Evolutionary conservation across 37 sponge, comb jelly and placozoan genomes (phyloP), one percentile per base, ranked within the genome.

Genomic region (Geodia barretti): DNA sequence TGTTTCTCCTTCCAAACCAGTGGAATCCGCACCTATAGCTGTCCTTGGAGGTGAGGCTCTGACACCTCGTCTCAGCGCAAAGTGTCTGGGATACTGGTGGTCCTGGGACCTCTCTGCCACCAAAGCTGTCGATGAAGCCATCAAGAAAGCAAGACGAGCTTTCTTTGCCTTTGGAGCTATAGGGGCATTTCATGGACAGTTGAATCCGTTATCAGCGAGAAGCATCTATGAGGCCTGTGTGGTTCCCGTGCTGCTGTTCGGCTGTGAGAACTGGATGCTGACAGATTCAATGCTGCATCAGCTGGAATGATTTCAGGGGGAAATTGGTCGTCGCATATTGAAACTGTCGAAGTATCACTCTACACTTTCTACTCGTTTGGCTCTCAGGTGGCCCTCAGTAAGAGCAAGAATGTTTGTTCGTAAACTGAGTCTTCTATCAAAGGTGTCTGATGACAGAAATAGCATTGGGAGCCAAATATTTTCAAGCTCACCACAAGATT

Each of bases 71-170:
- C 62, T 17, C 1, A 26, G 14, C 29, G 77, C 60, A 1, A 76
- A 76, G 38, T 76, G 77, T 59, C 38, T 76, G 1, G 77, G 77
- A 20, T 30, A 62, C 62, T 76, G 77, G 77, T 76, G 77, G 77
- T 62, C 62, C 1, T 76, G 35, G 62, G 64, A 76, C 14, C 77
- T 76, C 62, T 60, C 77, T 54, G 11, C 77, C 38, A 34, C 39
- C 39, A 70, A 37, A 8, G 71, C 36, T 7, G 71, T 70, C 31
- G 39, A 70, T 4, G 77, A 76, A 59, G 64, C 62, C 38, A 76
- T 76, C 59, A 58, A 29, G 23, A 54, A 76, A 59, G 77, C 62
- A 1, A 76, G 77, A 26, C 54, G 62, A 59, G 54, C 60, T 62
- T 76, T 76, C 38, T 76, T 76, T 7, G 62, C 77, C 9, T 62